phyloP scores from a whole-genome alignment of 2,113 vertebrate species.

The Toxostoma redivivum region DNA sequence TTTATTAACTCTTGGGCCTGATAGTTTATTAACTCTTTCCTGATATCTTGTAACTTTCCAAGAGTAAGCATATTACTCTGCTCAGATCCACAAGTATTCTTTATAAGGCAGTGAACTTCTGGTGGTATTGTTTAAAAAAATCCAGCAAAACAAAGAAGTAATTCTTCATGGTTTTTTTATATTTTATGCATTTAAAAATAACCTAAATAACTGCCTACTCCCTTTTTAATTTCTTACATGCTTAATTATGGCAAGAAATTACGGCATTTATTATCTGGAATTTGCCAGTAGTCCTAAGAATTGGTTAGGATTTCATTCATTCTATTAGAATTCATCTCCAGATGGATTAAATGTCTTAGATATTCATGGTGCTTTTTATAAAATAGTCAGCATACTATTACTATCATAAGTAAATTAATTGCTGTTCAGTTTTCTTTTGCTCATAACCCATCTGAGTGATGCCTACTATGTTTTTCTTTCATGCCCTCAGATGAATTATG shows the following conservation, averaged over 20 bases:
- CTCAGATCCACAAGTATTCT: background rate
- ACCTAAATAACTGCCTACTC: background rate
- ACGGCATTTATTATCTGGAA: background rate
- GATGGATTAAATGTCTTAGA: background rate
- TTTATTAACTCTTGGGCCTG: background rate
- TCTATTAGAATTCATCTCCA: background rate
- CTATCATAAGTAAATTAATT: background rate
- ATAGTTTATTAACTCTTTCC: background rate
- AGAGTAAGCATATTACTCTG: background rate
- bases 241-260: background rate
- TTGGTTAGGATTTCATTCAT: background rate
- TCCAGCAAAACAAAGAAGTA: background rate
- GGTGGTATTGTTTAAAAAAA: background rate
- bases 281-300: background rate
- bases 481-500: background rate
- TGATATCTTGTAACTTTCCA: background rate
- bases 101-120: background rate
- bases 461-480: background rate
- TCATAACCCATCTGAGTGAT: background rate
- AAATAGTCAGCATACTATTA: background rate
- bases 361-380: rapidly evolving
- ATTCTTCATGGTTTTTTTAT: background rate
- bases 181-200: background rate
- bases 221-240: background rate
- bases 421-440: background rate